Base-by-base conservation (phyloP, 2,797 vertebrate genomes). In the Podargus strigoides region DNA sequence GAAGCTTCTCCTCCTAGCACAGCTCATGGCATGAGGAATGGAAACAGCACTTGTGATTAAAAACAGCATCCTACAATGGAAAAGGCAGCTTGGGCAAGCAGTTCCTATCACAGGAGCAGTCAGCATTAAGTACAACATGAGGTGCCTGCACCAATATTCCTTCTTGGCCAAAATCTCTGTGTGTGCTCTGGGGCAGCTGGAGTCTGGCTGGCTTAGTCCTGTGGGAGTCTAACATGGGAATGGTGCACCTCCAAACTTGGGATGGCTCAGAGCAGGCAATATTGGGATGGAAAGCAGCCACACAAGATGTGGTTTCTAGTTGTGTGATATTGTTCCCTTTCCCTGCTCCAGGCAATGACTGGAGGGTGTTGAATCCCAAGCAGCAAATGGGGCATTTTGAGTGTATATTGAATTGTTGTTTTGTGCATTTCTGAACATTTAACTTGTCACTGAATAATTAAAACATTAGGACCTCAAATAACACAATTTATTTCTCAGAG, bases 121-220 rank as follows among this genome's bases (percentile, higher is more conserved):
- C 36, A 14, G 27, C 1, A 0, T 17, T 12, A 8, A 14, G 30
- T 20, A 11, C 26, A 86, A 20, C 27, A 2, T 0, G 18, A 55
- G 17, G 14, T 14, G 50, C 21, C 49, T 23, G 44, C 3, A 10
- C 21, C 6, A 1, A 4, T 6, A 14, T 26, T 42, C 20, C 32
- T 74, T 19, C 46, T 28, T 20, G 47, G 22, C 6, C 32, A 21
- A 28, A 58, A 11, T 1, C 34, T 27, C 2, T 3, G 10, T 0
- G 18, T 32, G 68, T 37, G 47, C 32, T 27, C 46, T 20, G 27
- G 14, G 18, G 62, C 15, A 34, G 68, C 77, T 34, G 84, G 68
- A 5, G 5, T 4, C 41, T 12, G 84, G 26, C 41, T 55, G 47
- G 28, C 47, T 28, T 10, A 10, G 10, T 12, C 41, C 62, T 8